Conservation (phyloP, 2,113 vertebrate species). For the Etheostoma spectabile region DNA sequence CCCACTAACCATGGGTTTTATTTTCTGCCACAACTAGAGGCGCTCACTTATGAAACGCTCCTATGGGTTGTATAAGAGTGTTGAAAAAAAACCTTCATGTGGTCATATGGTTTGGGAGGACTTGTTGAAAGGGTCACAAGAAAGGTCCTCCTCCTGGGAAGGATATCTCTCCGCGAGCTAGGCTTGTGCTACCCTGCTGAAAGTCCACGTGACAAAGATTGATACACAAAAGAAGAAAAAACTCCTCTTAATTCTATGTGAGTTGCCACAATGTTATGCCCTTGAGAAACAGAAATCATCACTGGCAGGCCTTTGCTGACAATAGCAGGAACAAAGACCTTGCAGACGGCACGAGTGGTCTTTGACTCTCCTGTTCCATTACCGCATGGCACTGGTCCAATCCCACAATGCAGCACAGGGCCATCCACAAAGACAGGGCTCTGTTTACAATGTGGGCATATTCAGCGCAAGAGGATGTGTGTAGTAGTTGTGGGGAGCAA, state of each 20-base stretch:
- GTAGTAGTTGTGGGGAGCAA: constrained; percentile 57
- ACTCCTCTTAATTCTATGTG: constrained; percentile 27
- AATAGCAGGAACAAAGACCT: constrained; percentile 69
- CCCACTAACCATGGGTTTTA: no score
- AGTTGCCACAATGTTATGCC: constrained; percentile 52
- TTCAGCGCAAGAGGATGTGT: constrained; percentile 46
- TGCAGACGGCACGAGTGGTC: constrained; percentile 55
- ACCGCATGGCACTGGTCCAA: constrained; percentile 69
- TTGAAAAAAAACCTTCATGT: no score
- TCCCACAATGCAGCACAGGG: constrained; percentile 40
- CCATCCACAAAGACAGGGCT: constrained; percentile 38
- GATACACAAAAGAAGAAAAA: constrained; percentile 12
- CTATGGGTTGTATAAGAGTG: no score
- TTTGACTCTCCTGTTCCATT: constrained; percentile 71
- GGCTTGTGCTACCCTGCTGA: neutral
- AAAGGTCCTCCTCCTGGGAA: neutral
- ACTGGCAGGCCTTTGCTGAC: constrained; percentile 60
- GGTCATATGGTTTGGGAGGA: no score
- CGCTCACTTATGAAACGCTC: no score
- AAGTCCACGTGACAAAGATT: constrained; percentile 4
- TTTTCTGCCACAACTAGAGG: no score
- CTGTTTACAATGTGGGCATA: constrained; percentile 53
- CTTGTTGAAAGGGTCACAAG: neutral
- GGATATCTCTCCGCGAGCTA: neutral
- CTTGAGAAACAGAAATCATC: constrained; percentile 55